Evolutionary conservation across 2,888 invertebrate genomes (phyloP).

Genomic region (Hedya salicella): DNA sequence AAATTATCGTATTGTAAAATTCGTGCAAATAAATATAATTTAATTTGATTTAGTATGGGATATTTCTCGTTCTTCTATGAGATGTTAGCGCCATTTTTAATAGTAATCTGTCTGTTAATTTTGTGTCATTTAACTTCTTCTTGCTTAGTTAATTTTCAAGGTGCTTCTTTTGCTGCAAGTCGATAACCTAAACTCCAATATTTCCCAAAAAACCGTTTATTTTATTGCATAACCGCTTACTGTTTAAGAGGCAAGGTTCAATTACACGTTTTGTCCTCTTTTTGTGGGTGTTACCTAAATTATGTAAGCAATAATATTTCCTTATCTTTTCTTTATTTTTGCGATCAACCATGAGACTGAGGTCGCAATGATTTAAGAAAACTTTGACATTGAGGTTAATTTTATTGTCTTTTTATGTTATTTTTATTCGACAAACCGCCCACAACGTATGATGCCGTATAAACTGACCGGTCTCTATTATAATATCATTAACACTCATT

Average conservation of each 20-base stretch:
- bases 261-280: constrained; percentile 16
- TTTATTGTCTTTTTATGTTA: constrained; percentile 13
- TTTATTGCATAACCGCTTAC: background rate
- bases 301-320: constrained; percentile 21
- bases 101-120: too few species aligned
- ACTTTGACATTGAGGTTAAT: constrained; percentile 12
- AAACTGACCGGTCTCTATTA: constrained; percentile 12
- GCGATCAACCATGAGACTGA: constrained; percentile 31
- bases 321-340: constrained; percentile 17
- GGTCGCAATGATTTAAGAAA: constrained; percentile 29
- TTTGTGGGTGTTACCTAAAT: constrained; percentile 22
- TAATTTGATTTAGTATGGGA: too few species aligned
- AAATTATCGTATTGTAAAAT: too few species aligned
- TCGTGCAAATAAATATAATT: too few species aligned
- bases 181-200: too few species aligned
- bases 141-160: too few species aligned
- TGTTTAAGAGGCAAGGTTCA: background rate
- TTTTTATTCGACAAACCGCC: constrained; percentile 4
- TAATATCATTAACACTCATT: constrained; percentile 9
- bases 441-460: background rate
- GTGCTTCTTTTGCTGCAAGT: too few species aligned
- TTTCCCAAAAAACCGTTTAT: background rate
- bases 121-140: too few species aligned
- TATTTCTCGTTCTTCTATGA: too few species aligned
- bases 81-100: too few species aligned